Base-by-base conservation (phyloP, 2,797 vertebrate genomes). In the Poeciliopsis gracilis region DNA sequence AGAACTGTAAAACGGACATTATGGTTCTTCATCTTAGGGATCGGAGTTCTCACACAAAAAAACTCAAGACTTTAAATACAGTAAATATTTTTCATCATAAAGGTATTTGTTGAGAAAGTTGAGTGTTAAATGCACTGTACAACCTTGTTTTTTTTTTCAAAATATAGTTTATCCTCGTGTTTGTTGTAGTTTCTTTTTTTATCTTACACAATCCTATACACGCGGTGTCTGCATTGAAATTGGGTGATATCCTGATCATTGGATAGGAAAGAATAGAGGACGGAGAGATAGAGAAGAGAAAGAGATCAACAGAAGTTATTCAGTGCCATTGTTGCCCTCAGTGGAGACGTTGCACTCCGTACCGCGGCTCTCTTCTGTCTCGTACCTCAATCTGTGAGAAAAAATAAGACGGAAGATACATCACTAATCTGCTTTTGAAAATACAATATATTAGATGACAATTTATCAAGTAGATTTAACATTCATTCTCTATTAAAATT, bases 81-180 rank as follows among this genome's bases (percentile, higher is more conserved):
- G 78, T 84, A 85, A 82, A 80, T 86, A 10, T 77, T 86, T 85
- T 87, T 79, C 77, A 80, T 85, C 90, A 90, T 92, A 91, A 92
- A 92, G 88, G 85, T 93, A 83, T 91, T 90, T 41, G 41, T 90
- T 84, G 87, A 91, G 89, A 93, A 93, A 93, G 84, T 86, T 38
- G 28, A 81, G 81, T 89, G 78, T 90, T 92, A 92, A 94, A 93
- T 93, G 90, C 88, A 89, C 90, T 93, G 90, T 93, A 90, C 92
- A 95, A 82, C 84, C 76, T 90, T 89, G 76, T 88, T 84, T 82
- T 67, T 79, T 82, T 84, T 81, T 84, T 82, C 87, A 93, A 94
- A 94, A 94, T 94, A 94, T 93, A 92, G 89, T 94, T 91, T 92
- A 91, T 93, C 88, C 91, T 84, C 91, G 82, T 85, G 66, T 89